These are phyloP conservation scores for Chesias legatella DNA, from an alignment of 2,888 invertebrate species.

Conservation along the genomic window DNA sequence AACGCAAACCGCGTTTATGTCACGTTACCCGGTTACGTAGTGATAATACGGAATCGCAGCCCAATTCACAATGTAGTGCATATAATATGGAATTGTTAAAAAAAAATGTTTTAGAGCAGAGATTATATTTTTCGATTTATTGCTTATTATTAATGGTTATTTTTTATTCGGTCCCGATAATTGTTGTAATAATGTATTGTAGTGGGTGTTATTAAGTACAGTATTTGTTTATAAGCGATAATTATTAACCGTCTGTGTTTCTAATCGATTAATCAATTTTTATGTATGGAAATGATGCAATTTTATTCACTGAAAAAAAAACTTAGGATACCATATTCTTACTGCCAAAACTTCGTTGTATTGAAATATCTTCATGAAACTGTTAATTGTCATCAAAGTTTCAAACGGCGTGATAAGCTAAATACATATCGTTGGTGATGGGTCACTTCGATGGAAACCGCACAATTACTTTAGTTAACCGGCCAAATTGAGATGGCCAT, in stretches of 20 bases:
- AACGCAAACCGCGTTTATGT: neutral
- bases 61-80: conserved; percentile 24
- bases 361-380: neutral
- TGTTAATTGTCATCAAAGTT: conserved; percentile 1
- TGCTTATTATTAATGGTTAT: conserved; percentile 44
- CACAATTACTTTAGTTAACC: conserved; percentile 59
- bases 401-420: conserved; percentile 36
- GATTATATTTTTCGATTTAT: conserved; percentile 77
- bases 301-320: conserved; percentile 11
- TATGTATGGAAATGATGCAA: conserved; percentile 15
- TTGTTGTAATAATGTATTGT: conserved; percentile 62
- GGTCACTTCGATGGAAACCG: conserved; percentile 51
- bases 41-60: neutral
- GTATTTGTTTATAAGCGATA: conserved; percentile 52
- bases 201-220: conserved; percentile 56
- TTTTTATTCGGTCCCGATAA: conserved; percentile 48
- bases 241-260: conserved; percentile 42
- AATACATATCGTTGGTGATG: conserved; percentile 52
- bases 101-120: conserved; percentile 54
- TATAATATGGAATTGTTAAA: conserved; percentile 67
- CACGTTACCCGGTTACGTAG: neutral
- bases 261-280: conserved; percentile 36
- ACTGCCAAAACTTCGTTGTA: conserved; percentile 3
- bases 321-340: conserved; percentile 5
- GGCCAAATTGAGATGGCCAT: conserved; percentile 39